Percentiles rank a stretch among this genome's conserved stretches.
These are phyloP conservation scores for Gallinago solitaria DNA, from an alignment of 2,797 vertebrate genomes.

Conservation along the genomic window DNA sequence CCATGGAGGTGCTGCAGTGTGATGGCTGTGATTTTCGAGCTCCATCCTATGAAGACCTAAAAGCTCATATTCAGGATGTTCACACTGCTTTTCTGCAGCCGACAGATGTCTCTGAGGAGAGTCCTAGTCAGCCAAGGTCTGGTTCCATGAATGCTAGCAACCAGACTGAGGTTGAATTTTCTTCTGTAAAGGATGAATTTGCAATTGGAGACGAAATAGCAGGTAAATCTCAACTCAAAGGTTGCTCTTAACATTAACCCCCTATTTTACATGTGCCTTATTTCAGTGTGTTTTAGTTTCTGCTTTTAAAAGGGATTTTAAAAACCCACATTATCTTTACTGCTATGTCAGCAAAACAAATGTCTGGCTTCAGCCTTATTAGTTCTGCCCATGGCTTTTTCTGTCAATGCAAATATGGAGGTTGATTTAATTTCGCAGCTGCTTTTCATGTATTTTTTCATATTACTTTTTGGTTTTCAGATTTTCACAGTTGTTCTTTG, in stretches of 20 bases:
- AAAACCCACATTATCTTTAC: not conserved
- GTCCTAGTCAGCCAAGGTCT: conserved; percentile 78
- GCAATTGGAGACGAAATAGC: conserved; percentile 79
- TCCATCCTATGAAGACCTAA: conserved; percentile 95
- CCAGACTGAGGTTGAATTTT: conserved; percentile 86
- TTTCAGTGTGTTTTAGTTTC: not conserved
- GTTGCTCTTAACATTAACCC: not conserved
- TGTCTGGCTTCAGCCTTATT: not conserved
- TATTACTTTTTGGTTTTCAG: not conserved
- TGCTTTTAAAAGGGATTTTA: not conserved
- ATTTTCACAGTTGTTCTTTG: not conserved
- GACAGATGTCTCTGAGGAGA: conserved; percentile 89
- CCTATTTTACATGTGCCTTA: not conserved
- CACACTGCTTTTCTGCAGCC: conserved; percentile 98
- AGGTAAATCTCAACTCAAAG: conserved; percentile 72
- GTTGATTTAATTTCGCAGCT: not conserved
- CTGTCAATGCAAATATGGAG: not conserved
- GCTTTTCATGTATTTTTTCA: not conserved
- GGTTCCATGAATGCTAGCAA: conserved; percentile 86
- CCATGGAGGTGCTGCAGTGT: conserved; percentile 98
- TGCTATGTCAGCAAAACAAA: not conserved
- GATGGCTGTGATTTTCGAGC: conserved; percentile 99
- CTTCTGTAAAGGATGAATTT: conserved; percentile 85
- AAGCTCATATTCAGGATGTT: conserved; percentile 97
- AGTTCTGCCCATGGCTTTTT: not conserved